Base-by-base conservation (phyloP, 2,797 vertebrate species). In the Lophius americanus region DNA sequence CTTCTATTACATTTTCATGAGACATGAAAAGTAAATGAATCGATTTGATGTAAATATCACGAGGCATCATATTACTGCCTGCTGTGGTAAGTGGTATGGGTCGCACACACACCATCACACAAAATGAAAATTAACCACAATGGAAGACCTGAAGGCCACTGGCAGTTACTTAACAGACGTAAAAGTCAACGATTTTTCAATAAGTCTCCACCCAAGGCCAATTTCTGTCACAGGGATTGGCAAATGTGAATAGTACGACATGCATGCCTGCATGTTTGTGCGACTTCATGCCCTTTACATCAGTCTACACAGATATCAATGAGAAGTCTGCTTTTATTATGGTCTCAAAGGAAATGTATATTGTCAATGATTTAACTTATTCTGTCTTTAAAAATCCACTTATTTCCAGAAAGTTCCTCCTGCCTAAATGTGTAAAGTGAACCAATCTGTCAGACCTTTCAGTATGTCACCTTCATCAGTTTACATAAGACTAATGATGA, bases 151-250 rank as follows among this genome's bases (percentile, higher is more conserved):
- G 77, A 82, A 88, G 86, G 89, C 88, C 83, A 85, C 68, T 73
- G 78, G 83, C 80, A 78, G 84, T 91, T 89, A 88, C 82, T 92
- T 91, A 92, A 88, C 81, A 83, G 86, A 86, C 82, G 83, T 90
- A 92, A 92, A 92, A 92, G 92, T 91, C 90, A 91, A 85, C 39
- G 86, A 84, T 91, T 93, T 90, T 92, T 89, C 89, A 90, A 89
- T 90, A 93, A 89, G 78, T 81, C 81, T 68, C 83, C 44, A 80
- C 92, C 84, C 86, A 79, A 85, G 86, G 90, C 88, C 86, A 80
- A 78, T 84, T 82, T 76, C 81, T 81, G 84, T 84, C 88, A 88
- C 47, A 56, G 62, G 46, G 65, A 86, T 75, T 84, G 76, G 60
- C 76, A 73, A 23, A 4, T 46, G 70, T 80, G 71, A 83, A 68